Conservation (phyloP, 2,113 vertebrate genomes). For the Cynoglossus semilaevis region DNA sequence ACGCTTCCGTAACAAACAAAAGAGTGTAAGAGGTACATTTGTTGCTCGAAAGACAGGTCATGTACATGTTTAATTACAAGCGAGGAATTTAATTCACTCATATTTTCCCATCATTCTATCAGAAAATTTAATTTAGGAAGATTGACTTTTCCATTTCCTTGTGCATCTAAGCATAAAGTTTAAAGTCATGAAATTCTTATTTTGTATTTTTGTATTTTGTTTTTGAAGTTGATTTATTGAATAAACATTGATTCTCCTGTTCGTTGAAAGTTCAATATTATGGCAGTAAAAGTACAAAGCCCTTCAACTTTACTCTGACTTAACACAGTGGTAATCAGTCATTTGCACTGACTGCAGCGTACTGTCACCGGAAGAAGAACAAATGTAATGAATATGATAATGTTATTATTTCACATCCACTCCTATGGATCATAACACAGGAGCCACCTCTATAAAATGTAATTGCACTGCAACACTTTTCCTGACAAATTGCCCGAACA, state of each 20-base stretch:
- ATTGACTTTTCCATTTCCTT: no score
- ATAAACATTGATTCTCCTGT: not conserved
- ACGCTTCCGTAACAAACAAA: no score
- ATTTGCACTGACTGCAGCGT: conserved; percentile 7
- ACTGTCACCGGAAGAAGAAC: conserved; percentile 1
- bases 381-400: conserved; percentile 21
- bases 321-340: not conserved
- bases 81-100: no score
- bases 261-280: not conserved
- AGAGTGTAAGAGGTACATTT: no score
- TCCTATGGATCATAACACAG: conserved; percentile 4
- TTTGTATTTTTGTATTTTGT: no score
- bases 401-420: conserved; percentile 20
- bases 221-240: not conserved
- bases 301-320: conserved; percentile 3
- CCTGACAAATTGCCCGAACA: conserved; percentile 16
- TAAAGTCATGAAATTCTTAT: no score
- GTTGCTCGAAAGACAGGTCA: no score
- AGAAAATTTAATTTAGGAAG: no score
- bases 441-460: not conserved
- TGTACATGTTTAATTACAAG: no score
- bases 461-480: conserved; percentile 19
- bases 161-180: no score
- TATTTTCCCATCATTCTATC: no score
- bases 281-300: not conserved